Evolutionary conservation across 2,888 invertebrate species (phyloP).

Genomic region (Amaurobius ferox): DNA sequence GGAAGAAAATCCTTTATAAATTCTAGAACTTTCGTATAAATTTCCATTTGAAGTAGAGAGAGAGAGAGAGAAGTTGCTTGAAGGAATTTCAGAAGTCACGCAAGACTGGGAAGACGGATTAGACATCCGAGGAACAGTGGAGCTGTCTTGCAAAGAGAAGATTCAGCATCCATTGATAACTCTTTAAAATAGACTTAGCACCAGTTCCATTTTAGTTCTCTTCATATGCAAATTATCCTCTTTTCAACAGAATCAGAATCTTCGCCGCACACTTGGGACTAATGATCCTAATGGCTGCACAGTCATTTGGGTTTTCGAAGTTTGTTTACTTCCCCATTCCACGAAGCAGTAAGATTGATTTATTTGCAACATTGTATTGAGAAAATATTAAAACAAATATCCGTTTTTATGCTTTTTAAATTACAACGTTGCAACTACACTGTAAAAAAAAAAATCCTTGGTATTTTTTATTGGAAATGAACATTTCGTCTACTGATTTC

Average conservation of each 20-base stretch:
- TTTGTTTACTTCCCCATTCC: conserved; percentile 5
- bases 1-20: background rate
- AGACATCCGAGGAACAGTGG: conserved; percentile 37
- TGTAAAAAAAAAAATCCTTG: no score
- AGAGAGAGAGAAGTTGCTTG: conserved; percentile 34
- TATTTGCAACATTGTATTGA: no score
- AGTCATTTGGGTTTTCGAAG: conserved; percentile 30
- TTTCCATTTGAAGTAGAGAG: conserved; percentile 46
- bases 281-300: conserved; percentile 46
- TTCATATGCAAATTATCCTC: conserved; percentile 42
- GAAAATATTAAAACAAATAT: no score
- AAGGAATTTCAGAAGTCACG: conserved; percentile 32
- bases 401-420: no score
- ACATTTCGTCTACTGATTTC: no score
- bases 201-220: conserved; percentile 2
- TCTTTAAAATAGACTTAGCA: conserved; percentile 50
- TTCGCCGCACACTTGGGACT: conserved; percentile 37
- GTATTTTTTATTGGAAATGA: no score
- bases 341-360: no score
- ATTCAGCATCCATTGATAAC: conserved; percentile 43
- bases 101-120: conserved; percentile 57
- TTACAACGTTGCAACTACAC: no score
- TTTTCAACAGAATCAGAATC: conserved; percentile 2
- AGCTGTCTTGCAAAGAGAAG: conserved; percentile 29
- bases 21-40: conserved; percentile 5